Evolutionary conservation across 2,113 vertebrate species (phyloP).

Genomic region (Tragelaphus imberbis): DNA sequence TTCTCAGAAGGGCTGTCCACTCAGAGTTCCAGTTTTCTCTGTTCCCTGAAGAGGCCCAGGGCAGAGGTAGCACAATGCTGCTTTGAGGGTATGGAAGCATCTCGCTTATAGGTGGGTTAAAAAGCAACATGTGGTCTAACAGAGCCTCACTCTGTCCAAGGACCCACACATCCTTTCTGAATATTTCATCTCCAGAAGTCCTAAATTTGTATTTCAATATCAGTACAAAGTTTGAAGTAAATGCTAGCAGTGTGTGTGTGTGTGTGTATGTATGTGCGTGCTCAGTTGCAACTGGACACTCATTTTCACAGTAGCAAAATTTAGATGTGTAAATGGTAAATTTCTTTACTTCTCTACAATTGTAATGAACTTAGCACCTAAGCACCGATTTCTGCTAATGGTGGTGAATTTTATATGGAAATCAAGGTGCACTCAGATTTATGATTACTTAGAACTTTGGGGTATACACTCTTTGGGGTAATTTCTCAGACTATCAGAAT

Average conservation of each 20-base stretch:
- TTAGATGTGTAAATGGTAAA: background rate
- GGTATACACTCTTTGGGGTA: background rate
- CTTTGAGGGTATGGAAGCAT: background rate
- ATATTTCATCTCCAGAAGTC: background rate
- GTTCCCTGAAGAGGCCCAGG: background rate
- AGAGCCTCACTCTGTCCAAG: background rate
- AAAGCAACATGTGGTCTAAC: background rate
- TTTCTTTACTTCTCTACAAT: background rate
- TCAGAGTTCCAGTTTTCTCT: background rate
- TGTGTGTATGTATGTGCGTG: background rate
- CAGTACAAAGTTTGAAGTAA: background rate
- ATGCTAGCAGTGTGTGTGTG: background rate
- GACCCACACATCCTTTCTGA: background rate
- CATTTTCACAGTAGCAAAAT: background rate
- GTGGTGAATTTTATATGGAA: background rate
- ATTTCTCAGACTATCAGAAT: background rate
- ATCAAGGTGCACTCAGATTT: background rate
- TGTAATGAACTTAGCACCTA: background rate
- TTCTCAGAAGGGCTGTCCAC: constrained; percentile 18
- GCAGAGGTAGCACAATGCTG: background rate
- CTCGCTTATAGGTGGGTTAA: background rate
- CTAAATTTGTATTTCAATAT: background rate
- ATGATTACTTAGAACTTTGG: background rate
- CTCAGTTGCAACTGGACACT: background rate
- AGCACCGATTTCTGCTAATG: background rate